phyloP scores from a whole-genome alignment of 2,797 vertebrate genomes.

The Botia almorhae region DNA sequence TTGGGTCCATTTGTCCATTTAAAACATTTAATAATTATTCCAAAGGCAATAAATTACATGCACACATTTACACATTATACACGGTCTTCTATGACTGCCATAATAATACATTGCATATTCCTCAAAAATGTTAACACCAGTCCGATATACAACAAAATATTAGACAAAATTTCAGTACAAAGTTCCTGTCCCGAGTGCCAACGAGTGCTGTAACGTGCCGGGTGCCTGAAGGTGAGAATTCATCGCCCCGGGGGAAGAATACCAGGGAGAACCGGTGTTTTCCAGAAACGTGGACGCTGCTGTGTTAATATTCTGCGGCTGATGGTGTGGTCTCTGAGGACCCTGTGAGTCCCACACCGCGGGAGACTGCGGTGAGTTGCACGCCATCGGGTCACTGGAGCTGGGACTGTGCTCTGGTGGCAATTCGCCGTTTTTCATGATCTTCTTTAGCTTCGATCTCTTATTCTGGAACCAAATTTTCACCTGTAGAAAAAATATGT shows the following conservation, averaged over 20 bases:
- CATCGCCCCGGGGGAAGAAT: constrained; percentile 85
- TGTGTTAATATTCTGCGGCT: constrained; percentile 88
- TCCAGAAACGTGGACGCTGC: constrained; percentile 93
- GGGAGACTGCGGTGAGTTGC: constrained; percentile 98
- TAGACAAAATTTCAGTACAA: constrained; percentile 86
- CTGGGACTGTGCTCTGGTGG: constrained; percentile 98
- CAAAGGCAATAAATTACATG: constrained; percentile 99
- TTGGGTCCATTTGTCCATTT: constrained; percentile 88
- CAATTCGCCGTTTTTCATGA: constrained; percentile 98
- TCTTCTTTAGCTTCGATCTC: constrained; percentile 99
- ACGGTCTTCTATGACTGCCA: constrained; percentile 85
- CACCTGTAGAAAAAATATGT: constrained; percentile 77
- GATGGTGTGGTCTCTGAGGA: constrained; percentile 90
- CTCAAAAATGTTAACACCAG: constrained; percentile 86
- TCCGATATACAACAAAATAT: constrained; percentile 80
- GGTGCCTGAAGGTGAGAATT: constrained; percentile 90
- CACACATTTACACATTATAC: constrained; percentile 91
- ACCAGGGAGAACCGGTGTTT: constrained; percentile 88
- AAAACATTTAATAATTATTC: constrained; percentile 88
- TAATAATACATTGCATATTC: constrained; percentile 91
- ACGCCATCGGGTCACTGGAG: constrained; percentile 99
- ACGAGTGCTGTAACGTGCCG: constrained; percentile 92
- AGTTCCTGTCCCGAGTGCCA: constrained; percentile 95
- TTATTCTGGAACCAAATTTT: constrained; percentile 99
- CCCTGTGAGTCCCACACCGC: constrained; percentile 96